A percentile compares a stretch with the other conserved stretches of the same genome.
These are phyloP conservation scores for Drosophila tristis DNA, from an alignment of 1,140 invertebrate species.

Conservation along the genomic window DNA sequence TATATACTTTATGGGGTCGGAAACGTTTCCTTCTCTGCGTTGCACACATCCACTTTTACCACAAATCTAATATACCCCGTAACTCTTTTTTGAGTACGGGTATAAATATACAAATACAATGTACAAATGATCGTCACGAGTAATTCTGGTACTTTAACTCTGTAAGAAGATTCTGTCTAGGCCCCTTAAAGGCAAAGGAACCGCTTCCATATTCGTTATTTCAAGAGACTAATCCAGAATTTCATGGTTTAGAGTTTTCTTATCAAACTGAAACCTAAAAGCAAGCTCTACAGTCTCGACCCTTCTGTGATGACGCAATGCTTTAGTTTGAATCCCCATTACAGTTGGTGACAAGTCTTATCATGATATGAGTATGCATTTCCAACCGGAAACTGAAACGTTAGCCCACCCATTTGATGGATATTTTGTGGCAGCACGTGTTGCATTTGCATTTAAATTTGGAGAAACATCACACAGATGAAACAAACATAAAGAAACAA, in stretches of 20 bases:
- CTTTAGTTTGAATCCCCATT: conserved; percentile 27
- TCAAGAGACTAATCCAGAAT: neutral
- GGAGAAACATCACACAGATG: conserved; percentile 23
- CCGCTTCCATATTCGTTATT: neutral
- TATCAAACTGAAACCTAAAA: neutral
- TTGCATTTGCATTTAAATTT: conserved; percentile 19
- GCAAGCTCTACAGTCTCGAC: neutral
- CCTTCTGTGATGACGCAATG: conserved; percentile 20
- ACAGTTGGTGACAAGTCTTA: conserved; percentile 34
- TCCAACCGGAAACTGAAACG: conserved; percentile 33
- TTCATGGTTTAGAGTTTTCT: neutral
- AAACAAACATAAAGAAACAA: conserved; percentile 25
- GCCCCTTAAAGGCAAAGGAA: too few relatives aligned
- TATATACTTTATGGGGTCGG: too few relatives aligned
- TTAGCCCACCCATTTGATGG: conserved; percentile 23
- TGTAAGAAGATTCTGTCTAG: too few relatives aligned
- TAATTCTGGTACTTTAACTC: too few relatives aligned
- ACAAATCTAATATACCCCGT: too few relatives aligned
- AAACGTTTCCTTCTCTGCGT: too few relatives aligned
- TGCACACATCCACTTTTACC: too few relatives aligned
- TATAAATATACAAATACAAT: too few relatives aligned
- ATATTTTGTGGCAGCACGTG: conserved; percentile 31
- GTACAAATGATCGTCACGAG: too few relatives aligned
- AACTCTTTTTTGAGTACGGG: too few relatives aligned
- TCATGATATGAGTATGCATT: neutral